phyloP scores from a whole-genome alignment of 2,888 invertebrate species.

The Melanostoma scalare region DNA sequence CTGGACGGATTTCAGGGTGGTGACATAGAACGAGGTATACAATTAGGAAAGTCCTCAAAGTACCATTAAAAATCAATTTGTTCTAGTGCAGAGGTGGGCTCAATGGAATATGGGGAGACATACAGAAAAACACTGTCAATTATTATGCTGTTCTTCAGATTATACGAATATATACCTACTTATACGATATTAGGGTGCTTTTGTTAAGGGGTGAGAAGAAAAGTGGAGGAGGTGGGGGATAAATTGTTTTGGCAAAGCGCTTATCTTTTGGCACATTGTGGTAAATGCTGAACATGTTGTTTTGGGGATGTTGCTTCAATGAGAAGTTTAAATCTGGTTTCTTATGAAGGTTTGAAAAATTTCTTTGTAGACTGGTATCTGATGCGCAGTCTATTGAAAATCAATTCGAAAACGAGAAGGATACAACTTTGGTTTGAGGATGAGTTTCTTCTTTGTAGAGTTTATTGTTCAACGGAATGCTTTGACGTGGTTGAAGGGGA shows the following conservation, averaged over 20 bases:
- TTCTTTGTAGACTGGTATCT: not conserved
- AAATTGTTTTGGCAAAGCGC: conserved; percentile 7
- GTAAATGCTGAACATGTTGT: conserved; percentile 24
- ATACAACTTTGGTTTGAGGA: not conserved
- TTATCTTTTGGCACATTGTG: conserved; percentile 10
- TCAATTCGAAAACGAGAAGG: conserved; percentile 4
- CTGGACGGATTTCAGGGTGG: conserved; percentile 30
- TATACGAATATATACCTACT: conserved; percentile 24
- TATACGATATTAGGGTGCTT: no score
- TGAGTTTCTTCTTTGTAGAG: no score
- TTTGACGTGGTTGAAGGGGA: no score
- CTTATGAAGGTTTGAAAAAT: not conserved
- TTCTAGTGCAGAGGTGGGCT: conserved; percentile 16
- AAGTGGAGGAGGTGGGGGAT: not conserved
- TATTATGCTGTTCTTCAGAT: conserved; percentile 40
- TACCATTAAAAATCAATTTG: conserved; percentile 68
- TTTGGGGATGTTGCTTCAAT: conserved; percentile 11
- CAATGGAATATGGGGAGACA: not conserved
- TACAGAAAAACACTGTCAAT: conserved; percentile 25
- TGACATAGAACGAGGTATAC: conserved; percentile 38
- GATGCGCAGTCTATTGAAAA: conserved; percentile 25
- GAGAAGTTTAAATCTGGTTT: conserved; percentile 15
- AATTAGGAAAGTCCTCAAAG: conserved; percentile 61
- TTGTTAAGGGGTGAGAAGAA: no score
- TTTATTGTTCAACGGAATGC: no score